These are phyloP conservation scores for Anoplopoma fimbria DNA, from an alignment of 2,113 vertebrate genomes.

Conservation along the genomic window DNA sequence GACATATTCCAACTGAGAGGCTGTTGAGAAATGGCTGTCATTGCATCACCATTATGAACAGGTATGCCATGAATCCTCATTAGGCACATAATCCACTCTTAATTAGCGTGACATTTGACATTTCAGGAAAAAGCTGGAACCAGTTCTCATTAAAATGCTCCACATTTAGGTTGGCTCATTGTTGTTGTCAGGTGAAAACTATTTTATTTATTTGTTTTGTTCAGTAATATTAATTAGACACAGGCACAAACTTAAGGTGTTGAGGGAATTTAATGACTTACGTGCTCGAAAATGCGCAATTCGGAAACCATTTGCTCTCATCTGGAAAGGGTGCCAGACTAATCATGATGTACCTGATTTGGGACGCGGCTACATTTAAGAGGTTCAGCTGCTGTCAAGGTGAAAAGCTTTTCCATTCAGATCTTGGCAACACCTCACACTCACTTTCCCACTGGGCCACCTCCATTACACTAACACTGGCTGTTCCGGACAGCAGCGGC, in stretches of 20 bases:
- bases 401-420: slow-evolving; percentile 72
- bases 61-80: slow-evolving; percentile 24
- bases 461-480: slow-evolving; percentile 66
- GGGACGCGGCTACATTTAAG: slow-evolving; percentile 33
- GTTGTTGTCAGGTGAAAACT: slow-evolving; percentile 10
- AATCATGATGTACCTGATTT: slow-evolving; percentile 27
- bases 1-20: slow-evolving; percentile 11
- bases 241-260: background rate
- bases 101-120: slow-evolving; percentile 60
- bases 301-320: slow-evolving; percentile 17
- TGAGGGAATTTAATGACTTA: background rate
- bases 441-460: slow-evolving; percentile 55
- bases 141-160: slow-evolving; percentile 47
- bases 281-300: background rate
- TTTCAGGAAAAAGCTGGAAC: slow-evolving; percentile 20
- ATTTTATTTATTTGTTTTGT: background rate
- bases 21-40: slow-evolving; percentile 12
- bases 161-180: background rate
- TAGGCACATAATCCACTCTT: slow-evolving; percentile 44
- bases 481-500: slow-evolving; percentile 66
- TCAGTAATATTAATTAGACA: background rate
- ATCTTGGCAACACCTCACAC: slow-evolving; percentile 69
- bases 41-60: slow-evolving; percentile 44
- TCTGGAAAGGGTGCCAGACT: slow-evolving; percentile 9
- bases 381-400: slow-evolving; percentile 66